These are phyloP conservation scores for Nasonia vitripennis DNA, from an alignment of 1,140 invertebrate genomes.

Conservation along the genomic window DNA sequence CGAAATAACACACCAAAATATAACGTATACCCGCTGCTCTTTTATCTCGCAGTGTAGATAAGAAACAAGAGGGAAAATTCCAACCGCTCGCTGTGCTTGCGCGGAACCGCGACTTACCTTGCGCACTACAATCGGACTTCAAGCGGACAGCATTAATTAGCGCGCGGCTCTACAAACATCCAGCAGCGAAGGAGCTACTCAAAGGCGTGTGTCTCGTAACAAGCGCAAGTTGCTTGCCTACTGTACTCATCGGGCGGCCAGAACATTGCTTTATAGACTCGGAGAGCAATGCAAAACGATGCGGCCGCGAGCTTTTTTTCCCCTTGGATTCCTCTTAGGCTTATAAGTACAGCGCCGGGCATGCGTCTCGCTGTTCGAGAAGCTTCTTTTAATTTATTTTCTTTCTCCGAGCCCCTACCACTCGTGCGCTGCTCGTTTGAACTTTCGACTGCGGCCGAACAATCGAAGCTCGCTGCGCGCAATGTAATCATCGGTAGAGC, in stretches of 20 bases:
- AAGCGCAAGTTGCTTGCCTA: conserved; percentile 61
- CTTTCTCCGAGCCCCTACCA: background rate
- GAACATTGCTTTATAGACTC: conserved; percentile 68
- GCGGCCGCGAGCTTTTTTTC: conserved; percentile 4
- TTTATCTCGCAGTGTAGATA: no score
- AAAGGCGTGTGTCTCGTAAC: background rate
- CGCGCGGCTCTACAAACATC: background rate
- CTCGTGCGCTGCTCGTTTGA: background rate
- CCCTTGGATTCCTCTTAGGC: background rate
- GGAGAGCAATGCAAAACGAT: conserved; percentile 61
- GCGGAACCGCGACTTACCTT: no score
- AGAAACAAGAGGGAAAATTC: no score
- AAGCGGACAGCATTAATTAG: background rate
- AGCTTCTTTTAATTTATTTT: background rate
- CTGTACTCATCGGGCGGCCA: conserved; percentile 63
- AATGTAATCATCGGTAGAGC: no score
- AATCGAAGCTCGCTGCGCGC: background rate
- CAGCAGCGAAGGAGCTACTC: background rate
- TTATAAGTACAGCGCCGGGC: background rate
- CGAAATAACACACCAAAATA: no score
- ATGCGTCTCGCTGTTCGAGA: background rate
- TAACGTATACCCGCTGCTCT: no score
- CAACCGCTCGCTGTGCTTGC: no score
- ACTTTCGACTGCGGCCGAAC: background rate
- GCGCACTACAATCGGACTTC: background rate